Conservation (phyloP, 2,888 invertebrate genomes). For the Ptilodon capucinus region DNA sequence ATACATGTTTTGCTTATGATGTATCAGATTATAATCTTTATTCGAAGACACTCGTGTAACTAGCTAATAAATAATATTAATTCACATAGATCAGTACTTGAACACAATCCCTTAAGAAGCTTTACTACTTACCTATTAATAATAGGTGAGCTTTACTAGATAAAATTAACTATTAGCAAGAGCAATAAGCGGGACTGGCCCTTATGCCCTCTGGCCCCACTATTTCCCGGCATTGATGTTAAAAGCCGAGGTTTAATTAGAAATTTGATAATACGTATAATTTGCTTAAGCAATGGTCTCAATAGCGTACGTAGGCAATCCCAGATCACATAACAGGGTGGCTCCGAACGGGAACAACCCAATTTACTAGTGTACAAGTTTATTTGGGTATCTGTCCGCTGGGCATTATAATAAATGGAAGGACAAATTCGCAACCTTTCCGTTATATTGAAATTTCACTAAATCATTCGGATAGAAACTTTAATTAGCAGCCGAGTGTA, state of each 20-base stretch:
- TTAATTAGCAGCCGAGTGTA: conserved; percentile 39
- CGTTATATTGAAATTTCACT: conserved; percentile 65
- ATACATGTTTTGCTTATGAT: no score
- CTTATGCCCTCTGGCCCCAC: no score
- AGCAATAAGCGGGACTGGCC: background rate
- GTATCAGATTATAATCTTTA: no score
- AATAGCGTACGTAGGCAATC: conserved; percentile 60
- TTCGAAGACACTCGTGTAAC: no score
- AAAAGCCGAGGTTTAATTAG: conserved; percentile 17
- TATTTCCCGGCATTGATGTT: background rate
- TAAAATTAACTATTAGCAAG: background rate
- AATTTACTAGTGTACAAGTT: conserved; percentile 77
- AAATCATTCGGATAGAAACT: conserved; percentile 46
- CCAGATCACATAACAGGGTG: conserved; percentile 70
- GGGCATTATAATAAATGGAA: conserved; percentile 72
- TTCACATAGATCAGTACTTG: background rate
- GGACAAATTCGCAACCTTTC: conserved; percentile 67
- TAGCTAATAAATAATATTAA: no score
- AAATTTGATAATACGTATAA: conserved; percentile 34
- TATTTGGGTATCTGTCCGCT: conserved; percentile 70
- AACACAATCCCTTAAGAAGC: background rate
- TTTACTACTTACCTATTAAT: background rate
- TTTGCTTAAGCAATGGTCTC: conserved; percentile 39
- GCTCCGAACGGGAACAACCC: conserved; percentile 69
- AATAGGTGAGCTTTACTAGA: background rate